Base-by-base conservation (phyloP, 37 sponge, comb jelly and placozoan species). In the Chondrosia reniformis region DNA sequence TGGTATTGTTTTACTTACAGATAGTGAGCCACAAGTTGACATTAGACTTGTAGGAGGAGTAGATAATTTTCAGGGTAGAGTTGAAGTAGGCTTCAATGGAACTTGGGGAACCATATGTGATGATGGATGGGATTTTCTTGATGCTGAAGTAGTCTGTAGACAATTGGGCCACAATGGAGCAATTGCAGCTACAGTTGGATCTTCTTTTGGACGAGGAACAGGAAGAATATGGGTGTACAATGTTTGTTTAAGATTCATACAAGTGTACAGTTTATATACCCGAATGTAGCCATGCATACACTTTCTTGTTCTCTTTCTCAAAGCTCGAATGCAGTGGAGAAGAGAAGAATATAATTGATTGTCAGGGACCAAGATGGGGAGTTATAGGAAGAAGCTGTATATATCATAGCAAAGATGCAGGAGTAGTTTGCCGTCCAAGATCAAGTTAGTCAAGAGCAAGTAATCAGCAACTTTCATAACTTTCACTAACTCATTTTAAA, bases 31-130 rank as follows among this genome's bases (percentile, higher is more conserved):
- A 46, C 13, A 42, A 3, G 46, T 46, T 24, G 46, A 46, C 17
- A 45, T 74, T 36, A 25, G 75, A 21, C 42, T 74, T 6, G 75
- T 45, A 27, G 75, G 75, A 25, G 75, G 75, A 24, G 24, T 46
- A 4, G 31, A 42, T 45, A 32, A 6, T 0, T n/a, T 0, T 43
- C 28, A 34, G 13, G 75, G 75, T 25, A 40, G 75, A 30, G 75
- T 74, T 3, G 75, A 74, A 46, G 52, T 74, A 4, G 45, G 49
- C 46, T 39, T 46, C 40, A 74, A 74, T 43, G 75, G 75, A 0
- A 27, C 75, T 4, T 74, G 49, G 45, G 75, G 75, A 32, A 74
- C 75, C 75, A 74, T 74, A 40, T 74, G 75, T 13, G 33, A 74
- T 12, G 1, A 2, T 0, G 75, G 75, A 17, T 74, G 75, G 75